Conservation (phyloP, 2,888 invertebrate species). For the Ephialtes manifestator region DNA sequence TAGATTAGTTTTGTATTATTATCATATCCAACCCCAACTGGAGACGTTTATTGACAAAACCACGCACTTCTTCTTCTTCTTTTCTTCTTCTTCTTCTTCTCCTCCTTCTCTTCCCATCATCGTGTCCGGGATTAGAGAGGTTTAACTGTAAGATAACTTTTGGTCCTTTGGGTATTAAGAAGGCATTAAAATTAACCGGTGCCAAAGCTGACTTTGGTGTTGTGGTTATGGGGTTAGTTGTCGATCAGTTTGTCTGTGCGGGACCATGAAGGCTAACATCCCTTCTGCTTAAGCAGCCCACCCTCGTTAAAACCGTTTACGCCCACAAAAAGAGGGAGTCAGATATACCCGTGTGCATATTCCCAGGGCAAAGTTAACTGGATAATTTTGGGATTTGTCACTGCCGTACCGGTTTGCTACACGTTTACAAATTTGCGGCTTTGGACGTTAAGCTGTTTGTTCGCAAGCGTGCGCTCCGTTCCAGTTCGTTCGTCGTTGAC, state of each 20-base stretch:
- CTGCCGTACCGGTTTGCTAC: slow-evolving; percentile 74
- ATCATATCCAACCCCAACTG: slow-evolving; percentile 9
- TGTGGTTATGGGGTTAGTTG: slow-evolving; percentile 33
- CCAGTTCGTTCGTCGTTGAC: slow-evolving; percentile 64
- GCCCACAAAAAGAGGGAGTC: slow-evolving; percentile 58
- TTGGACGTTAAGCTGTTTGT: slow-evolving; percentile 75
- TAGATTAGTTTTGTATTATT: slow-evolving; percentile 8
- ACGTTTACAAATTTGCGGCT: slow-evolving; percentile 82
- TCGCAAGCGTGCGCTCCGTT: slow-evolving; percentile 56
- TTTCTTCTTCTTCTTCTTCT: slow-evolving; percentile 25
- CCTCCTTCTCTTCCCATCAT: slow-evolving; percentile 41
- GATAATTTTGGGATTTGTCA: slow-evolving; percentile 81
- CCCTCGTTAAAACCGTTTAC: slow-evolving; percentile 69
- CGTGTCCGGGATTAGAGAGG: slow-evolving; percentile 69
- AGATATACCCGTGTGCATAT: slow-evolving; percentile 29
- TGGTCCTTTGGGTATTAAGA: slow-evolving; percentile 57
- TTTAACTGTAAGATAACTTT: slow-evolving; percentile 75
- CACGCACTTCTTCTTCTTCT: too few relatives aligned
- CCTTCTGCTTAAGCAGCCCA: slow-evolving; percentile 41
- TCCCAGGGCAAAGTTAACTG: slow-evolving; percentile 79
- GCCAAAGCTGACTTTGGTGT: slow-evolving; percentile 60
- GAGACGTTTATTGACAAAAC: slow-evolving; percentile 20
- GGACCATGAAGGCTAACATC: slow-evolving; percentile 2
- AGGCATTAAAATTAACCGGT: slow-evolving; percentile 71
- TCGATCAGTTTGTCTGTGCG: slow-evolving; percentile 19